These are phyloP conservation scores for Luidia sarsii DNA, from an alignment of 53 echinoderm and acorn worm genomes.

Conservation along the genomic window DNA sequence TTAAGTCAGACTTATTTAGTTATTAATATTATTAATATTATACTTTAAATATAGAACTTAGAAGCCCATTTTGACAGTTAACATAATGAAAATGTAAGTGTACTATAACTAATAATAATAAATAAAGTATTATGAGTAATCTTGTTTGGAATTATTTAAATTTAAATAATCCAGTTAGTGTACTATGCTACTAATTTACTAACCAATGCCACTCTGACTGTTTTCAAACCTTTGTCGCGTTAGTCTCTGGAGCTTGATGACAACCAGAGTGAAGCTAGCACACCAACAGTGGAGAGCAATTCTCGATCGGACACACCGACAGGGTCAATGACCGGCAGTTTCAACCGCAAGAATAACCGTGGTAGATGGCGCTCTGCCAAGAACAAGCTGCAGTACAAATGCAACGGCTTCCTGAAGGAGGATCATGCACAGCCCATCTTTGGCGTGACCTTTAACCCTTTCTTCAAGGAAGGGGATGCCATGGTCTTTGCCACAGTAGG, in stretches of 20 bases:
- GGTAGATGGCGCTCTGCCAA: constrained; percentile 65
- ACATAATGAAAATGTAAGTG: too few relatives aligned
- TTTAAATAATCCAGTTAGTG: too few relatives aligned
- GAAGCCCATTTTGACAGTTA: too few relatives aligned
- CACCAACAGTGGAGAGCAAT: constrained; percentile 80
- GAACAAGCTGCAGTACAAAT: constrained; percentile 86
- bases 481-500: constrained; percentile 84
- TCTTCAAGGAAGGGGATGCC: constrained; percentile 80
- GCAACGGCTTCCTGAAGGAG: constrained; percentile 79
- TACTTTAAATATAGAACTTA: too few relatives aligned
- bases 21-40: too few relatives aligned
- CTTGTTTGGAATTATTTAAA: not conserved
- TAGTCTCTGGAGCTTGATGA: constrained; percentile 73
- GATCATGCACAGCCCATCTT: constrained; percentile 97
- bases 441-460: constrained; percentile 89
- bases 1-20: too few relatives aligned
- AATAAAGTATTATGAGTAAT: not conserved
- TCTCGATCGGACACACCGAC: constrained; percentile 93
- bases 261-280: constrained; percentile 69
- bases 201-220: too few relatives aligned
- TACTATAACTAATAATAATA: too few relatives aligned
- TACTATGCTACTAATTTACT: too few relatives aligned
- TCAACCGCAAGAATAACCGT: constrained; percentile 64
- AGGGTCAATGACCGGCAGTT: constrained; percentile 56
- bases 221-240: too few relatives aligned